These are phyloP conservation scores for Huso huso DNA, from an alignment of 2,797 vertebrate species.

Conservation along the genomic window DNA sequence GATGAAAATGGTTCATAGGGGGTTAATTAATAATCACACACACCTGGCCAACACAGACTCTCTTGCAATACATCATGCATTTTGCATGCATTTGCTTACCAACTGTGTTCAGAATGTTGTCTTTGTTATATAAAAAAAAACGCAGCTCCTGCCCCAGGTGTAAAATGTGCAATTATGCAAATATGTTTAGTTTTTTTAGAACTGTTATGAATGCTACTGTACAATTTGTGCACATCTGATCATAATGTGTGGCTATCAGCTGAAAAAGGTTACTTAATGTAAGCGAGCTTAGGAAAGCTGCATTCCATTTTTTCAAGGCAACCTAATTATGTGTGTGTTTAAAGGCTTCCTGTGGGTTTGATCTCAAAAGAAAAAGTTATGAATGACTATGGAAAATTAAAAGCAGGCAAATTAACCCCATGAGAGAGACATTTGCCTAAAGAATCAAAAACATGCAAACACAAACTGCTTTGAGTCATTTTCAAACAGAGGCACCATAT, in stretches of 20 bases:
- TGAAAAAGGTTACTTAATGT: not conserved
- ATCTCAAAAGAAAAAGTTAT: not conserved
- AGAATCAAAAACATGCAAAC: not conserved
- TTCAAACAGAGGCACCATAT: not conserved
- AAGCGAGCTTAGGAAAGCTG: not conserved
- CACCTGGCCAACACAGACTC: too few relatives aligned
- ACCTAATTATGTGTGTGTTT: not conserved
- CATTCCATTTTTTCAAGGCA: not conserved
- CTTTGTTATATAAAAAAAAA: not conserved
- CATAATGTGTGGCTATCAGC: not conserved
- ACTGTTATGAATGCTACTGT: not conserved
- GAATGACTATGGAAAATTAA: not conserved
- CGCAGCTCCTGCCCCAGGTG: not conserved
- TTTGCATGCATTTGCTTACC: too few relatives aligned
- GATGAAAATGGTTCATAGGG: too few relatives aligned
- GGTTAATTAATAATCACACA: too few relatives aligned
- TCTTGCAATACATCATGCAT: too few relatives aligned
- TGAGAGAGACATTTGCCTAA: not conserved
- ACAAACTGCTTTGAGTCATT: not conserved
- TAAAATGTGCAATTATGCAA: not conserved
- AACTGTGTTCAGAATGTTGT: too few relatives aligned
- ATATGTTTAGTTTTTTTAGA: not conserved
- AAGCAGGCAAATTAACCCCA: not conserved
- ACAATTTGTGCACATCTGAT: not conserved
- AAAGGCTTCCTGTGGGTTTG: not conserved